These are phyloP conservation scores for Apistogramma diplotaenia DNA, from an alignment of 2,113 vertebrate species.

Conservation along the genomic window DNA sequence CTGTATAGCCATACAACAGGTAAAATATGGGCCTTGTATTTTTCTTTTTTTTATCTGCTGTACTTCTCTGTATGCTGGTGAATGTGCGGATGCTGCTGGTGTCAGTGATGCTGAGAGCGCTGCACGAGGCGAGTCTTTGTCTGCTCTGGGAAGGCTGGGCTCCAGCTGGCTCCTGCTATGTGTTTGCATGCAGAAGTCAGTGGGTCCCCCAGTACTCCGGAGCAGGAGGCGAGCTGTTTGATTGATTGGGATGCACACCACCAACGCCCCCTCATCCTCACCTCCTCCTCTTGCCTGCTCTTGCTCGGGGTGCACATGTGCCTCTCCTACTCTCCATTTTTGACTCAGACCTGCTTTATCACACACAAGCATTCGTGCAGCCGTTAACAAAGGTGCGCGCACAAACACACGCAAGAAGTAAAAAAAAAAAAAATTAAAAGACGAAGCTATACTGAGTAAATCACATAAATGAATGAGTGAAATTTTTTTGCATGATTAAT, in stretches of 20 bases:
- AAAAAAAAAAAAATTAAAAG: neutral
- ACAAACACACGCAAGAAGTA: neutral
- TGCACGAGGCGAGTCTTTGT: slow-evolving; percentile 63
- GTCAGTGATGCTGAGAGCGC: slow-evolving; percentile 52
- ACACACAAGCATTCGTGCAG: neutral
- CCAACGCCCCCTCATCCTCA: neutral
- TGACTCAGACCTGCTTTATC: slow-evolving; percentile 13
- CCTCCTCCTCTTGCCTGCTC: slow-evolving; percentile 17
- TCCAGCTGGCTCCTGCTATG: slow-evolving; percentile 68
- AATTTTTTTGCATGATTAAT: neutral
- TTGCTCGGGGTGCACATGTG: slow-evolving; percentile 39
- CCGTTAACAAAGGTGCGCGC: slow-evolving; percentile 1
- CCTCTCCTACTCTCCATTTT: slow-evolving; percentile 26
- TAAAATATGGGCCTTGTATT: neutral
- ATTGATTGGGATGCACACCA: slow-evolving; percentile 65
- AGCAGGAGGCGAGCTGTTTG: slow-evolving; percentile 52
- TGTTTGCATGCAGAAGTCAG: slow-evolving; percentile 66
- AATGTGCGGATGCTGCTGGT: slow-evolving; percentile 36
- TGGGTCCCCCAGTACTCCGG: slow-evolving; percentile 59
- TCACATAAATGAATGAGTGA: neutral
- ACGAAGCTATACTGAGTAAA: neutral
- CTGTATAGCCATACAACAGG: neutral
- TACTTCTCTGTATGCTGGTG: neutral
- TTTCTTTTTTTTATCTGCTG: neutral
- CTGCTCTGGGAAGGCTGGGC: slow-evolving; percentile 53